Base-by-base conservation (phyloP, 1,140 invertebrate species). In the Rhopalosiphum padi region DNA sequence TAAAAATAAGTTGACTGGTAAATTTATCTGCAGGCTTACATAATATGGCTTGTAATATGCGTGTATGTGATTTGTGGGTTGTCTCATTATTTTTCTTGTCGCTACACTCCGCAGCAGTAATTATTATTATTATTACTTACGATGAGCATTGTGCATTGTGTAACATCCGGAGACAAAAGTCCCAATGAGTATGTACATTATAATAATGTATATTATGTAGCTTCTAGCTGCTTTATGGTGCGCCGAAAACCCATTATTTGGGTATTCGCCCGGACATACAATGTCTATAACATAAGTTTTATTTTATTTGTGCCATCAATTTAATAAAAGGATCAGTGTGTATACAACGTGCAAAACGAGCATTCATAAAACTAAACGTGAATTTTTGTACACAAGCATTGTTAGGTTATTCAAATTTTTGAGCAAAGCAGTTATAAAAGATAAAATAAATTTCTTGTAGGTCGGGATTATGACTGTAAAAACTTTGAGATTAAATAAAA, bases 321-420 rank as follows among this genome's bases (percentile, higher is more conserved):
- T 43, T 30, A 30, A 43, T 46, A 43, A 86, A 86, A 43, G 23
- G 37, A 86, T 41, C 82, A 37, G 35, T 41, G 82, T 83, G 37
- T 83, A 83, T 83, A 83, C 35, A 43, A 46, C 85, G 85, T 30
- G 85, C 25, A 46, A 41, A 86, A 86, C 23, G 37, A 86, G 41
- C 25, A 86, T 25, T 86, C 85, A 46, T 43, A 86, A 86, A 86
- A 86, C 43, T 86, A 86, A 86, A 86, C 41, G 60, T 77, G 60
- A n/a, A 77, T 77, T 77, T 77, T 2, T n/a, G 60, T n/a, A 77
- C 11, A n/a, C 30, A 77, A 77, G 30, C n/a, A 77, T 77, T 77
- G 60, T 77, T 77, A n/a, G 60, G 60, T n/a, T 77, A 77, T 77
- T 77, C 60, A 77, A n/a, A 77, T 77, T 77, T 35, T 77, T 77